phyloP scores from a whole-genome alignment of 2,888 invertebrate genomes.

The Thumatha senex region DNA sequence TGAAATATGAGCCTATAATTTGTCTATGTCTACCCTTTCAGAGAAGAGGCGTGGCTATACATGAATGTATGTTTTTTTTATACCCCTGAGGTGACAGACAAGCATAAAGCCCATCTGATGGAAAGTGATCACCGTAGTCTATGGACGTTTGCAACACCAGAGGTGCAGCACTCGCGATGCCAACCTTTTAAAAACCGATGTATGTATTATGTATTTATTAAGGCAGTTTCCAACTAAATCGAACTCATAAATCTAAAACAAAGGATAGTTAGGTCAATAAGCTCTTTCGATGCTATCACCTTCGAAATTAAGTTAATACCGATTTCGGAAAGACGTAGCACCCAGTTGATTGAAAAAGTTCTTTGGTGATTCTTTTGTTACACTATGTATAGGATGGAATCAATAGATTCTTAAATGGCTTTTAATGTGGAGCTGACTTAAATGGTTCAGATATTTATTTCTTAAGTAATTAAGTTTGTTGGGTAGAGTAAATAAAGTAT shows the following conservation, averaged over 20 bases:
- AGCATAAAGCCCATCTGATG: no score
- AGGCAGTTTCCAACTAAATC: conserved; percentile 1
- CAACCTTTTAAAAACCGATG: no score
- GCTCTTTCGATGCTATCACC: conserved; percentile 34
- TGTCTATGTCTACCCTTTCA: no score
- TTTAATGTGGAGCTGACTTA: background rate
- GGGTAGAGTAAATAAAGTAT: background rate
- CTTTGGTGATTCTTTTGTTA: conserved; percentile 35
- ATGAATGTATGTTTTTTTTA: no score
- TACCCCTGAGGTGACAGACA: no score
- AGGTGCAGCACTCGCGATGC: no score
- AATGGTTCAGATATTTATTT: background rate
- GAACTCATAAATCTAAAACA: conserved; percentile 25
- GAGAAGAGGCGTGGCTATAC: no score
- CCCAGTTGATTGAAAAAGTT: conserved; percentile 74
- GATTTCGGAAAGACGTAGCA: conserved; percentile 51
- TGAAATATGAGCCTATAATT: no score
- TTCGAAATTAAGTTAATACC: conserved; percentile 55
- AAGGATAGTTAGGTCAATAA: conserved; percentile 27
- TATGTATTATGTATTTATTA: no score
- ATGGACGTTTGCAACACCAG: no score
- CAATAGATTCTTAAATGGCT: conserved; percentile 6
- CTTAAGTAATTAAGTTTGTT: background rate
- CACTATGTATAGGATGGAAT: conserved; percentile 11
- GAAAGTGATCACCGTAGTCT: no score